A percentile compares a stretch with the other conserved stretches of the same genome.
These are phyloP conservation scores for Neodiprion pinetum DNA, from an alignment of 1,140 invertebrate genomes.

Conservation along the genomic window DNA sequence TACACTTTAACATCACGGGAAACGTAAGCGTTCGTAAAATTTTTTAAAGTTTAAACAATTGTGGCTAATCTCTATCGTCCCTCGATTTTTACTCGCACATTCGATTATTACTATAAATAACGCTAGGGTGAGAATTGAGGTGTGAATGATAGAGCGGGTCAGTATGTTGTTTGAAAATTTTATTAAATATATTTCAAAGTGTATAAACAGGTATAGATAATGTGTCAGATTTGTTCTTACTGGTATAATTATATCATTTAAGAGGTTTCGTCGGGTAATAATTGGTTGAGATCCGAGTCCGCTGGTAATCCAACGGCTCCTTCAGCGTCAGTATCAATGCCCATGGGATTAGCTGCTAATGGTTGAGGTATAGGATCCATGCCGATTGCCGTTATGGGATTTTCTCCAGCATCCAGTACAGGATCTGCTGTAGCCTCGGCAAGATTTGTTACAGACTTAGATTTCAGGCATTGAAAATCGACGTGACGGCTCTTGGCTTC, in stretches of 20 bases:
- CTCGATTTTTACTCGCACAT: background rate
- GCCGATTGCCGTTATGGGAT: slow-evolving; percentile 58
- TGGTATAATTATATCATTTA: slow-evolving; percentile 5
- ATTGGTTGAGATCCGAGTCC: slow-evolving; percentile 35
- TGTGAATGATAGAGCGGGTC: background rate
- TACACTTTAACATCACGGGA: no score
- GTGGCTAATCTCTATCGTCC: no score
- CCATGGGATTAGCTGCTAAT: slow-evolving; percentile 38
- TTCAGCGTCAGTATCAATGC: slow-evolving; percentile 49
- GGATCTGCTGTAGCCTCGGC: slow-evolving; percentile 92
- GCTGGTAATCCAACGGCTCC: slow-evolving; percentile 41
- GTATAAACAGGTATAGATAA: background rate
- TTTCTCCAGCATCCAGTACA: slow-evolving; percentile 68
- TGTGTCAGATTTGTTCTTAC: background rate
- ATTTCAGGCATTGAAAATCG: slow-evolving; percentile 97
- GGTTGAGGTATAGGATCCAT: slow-evolving; percentile 39
- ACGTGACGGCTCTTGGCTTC: slow-evolving; percentile 99
- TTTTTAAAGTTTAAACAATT: no score
- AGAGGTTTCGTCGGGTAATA: slow-evolving; percentile 34
- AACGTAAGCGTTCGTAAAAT: no score
- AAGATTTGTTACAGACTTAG: slow-evolving; percentile 92
- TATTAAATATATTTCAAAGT: slow-evolving; percentile 5
- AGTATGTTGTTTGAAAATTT: background rate
- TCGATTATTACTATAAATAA: background rate
- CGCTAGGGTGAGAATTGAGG: background rate